Conservation (phyloP, 2,888 invertebrate species). For the Phaedon cochleariae region DNA sequence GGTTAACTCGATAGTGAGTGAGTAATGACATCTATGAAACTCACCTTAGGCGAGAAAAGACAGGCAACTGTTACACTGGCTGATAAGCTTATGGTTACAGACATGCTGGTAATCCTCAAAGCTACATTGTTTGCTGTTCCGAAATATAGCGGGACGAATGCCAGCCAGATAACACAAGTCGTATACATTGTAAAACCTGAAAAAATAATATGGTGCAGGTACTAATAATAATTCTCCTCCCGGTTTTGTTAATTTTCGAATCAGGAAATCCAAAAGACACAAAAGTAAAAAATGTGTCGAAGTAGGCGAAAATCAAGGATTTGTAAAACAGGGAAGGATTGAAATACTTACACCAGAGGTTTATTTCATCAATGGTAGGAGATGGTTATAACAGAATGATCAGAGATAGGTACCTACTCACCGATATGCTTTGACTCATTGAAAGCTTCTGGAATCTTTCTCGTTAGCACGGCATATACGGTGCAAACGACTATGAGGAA, state of each 20-base stretch:
- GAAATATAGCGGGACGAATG: constrained; percentile 97
- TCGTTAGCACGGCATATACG: constrained; percentile 92
- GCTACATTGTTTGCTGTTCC: constrained; percentile 94
- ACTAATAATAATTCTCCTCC: neutral
- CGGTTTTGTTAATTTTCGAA: too few relatives aligned
- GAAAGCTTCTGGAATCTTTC: constrained; percentile 98
- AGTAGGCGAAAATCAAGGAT: too few relatives aligned
- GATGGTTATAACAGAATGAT: too few relatives aligned
- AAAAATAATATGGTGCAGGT: neutral
- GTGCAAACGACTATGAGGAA: constrained; percentile 92
- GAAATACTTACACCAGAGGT: too few relatives aligned
- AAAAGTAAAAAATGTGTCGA: too few relatives aligned
- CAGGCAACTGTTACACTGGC: constrained; percentile 94
- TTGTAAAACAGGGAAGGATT: too few relatives aligned
- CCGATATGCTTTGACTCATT: constrained; percentile 98
- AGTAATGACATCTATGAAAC: too few relatives aligned
- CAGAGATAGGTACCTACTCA: constrained; percentile 63
- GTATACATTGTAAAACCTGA: constrained; percentile 98
- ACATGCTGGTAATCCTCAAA: constrained; percentile 93
- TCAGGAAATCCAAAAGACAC: too few relatives aligned
- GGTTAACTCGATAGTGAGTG: too few relatives aligned
- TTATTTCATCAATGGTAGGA: too few relatives aligned
- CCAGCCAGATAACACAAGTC: constrained; percentile 97
- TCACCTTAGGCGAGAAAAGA: constrained; percentile 93
- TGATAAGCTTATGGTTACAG: constrained; percentile 92